Conservation (phyloP, 1,140 invertebrate species). For the Metaphire vulgaris region DNA sequence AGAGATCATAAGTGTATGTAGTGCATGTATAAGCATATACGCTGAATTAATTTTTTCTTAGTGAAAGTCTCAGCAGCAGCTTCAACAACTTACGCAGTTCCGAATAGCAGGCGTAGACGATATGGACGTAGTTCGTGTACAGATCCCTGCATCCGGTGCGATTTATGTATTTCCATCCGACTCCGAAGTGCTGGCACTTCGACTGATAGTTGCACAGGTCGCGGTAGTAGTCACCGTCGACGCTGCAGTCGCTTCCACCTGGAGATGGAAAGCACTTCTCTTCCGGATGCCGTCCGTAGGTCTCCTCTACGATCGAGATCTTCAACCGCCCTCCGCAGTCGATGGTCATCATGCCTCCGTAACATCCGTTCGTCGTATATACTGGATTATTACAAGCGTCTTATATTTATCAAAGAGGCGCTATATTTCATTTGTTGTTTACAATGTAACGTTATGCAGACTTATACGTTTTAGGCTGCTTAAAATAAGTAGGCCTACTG, state of each 20-base stretch:
- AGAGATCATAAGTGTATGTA: not conserved
- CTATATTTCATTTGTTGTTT: too few relatives aligned
- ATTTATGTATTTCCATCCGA: constrained; percentile 13
- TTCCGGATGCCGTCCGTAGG: constrained; percentile 15
- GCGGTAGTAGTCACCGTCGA: constrained; percentile 5
- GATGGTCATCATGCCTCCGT: constrained; percentile 7
- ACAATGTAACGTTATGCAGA: too few relatives aligned
- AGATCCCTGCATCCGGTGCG: constrained; percentile 5
- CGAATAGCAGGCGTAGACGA: constrained; percentile 1
- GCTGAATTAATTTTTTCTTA: not conserved
- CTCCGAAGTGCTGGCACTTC: constrained; percentile 18
- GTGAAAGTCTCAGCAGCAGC: not conserved
- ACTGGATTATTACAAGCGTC: not conserved
- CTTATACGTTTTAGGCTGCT: too few relatives aligned
- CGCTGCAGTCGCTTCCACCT: constrained; percentile 2
- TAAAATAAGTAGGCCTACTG: too few relatives aligned
- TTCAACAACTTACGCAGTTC: not conserved
- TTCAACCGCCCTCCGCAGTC: constrained; percentile 14
- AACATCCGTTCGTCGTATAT: constrained; percentile 11
- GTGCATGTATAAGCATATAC: not conserved
- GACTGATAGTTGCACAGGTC: constrained; percentile 1
- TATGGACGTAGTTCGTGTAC: constrained; percentile 23
- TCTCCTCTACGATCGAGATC: constrained; percentile 6
- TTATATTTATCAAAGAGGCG: too few relatives aligned
- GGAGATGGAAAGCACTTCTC: constrained; percentile 18